phyloP scores from a whole-genome alignment of 2,113 vertebrate genomes.

The Gymnarchus niloticus region DNA sequence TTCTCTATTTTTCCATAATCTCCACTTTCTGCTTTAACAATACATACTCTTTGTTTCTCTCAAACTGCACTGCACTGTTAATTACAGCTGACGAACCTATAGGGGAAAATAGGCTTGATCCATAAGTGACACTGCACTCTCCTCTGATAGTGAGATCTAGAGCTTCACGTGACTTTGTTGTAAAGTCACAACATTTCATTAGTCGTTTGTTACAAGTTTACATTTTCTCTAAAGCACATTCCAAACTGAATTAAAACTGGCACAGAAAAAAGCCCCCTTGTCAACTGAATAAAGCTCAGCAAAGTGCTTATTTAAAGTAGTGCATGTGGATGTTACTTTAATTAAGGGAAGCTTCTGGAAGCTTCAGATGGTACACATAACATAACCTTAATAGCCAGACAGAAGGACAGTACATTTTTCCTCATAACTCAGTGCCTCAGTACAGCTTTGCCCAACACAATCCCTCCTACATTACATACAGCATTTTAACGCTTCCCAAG shows the following conservation, averaged over 20 bases:
- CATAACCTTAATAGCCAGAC: conserved; percentile 9
- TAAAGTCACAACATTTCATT: conserved; percentile 42
- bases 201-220: conserved; percentile 37
- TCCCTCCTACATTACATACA: conserved; percentile 53
- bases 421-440: conserved; percentile 51
- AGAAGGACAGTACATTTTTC: conserved; percentile 22
- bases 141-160: conserved; percentile 38
- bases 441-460: conserved; percentile 48
- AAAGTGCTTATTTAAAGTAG: conserved; percentile 43
- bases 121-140: conserved; percentile 52
- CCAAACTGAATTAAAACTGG: conserved; percentile 54
- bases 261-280: conserved; percentile 47
- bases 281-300: conserved; percentile 42
- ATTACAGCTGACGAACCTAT: conserved; percentile 60
- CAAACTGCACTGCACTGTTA: conserved; percentile 58
- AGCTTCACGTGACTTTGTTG: conserved; percentile 37
- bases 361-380: conserved; percentile 27
- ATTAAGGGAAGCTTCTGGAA: conserved; percentile 35
- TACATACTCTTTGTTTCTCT: conserved; percentile 46
- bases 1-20: conserved; percentile 44
- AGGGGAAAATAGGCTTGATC: conserved; percentile 54
- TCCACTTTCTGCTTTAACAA: conserved; percentile 47
- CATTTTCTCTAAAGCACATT: conserved; percentile 53
- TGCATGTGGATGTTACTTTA: conserved; percentile 41
- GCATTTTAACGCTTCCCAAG: conserved; percentile 16